phyloP scores from a whole-genome alignment of 2,888 invertebrate genomes.

The Sarcophaga caerulescens region DNA sequence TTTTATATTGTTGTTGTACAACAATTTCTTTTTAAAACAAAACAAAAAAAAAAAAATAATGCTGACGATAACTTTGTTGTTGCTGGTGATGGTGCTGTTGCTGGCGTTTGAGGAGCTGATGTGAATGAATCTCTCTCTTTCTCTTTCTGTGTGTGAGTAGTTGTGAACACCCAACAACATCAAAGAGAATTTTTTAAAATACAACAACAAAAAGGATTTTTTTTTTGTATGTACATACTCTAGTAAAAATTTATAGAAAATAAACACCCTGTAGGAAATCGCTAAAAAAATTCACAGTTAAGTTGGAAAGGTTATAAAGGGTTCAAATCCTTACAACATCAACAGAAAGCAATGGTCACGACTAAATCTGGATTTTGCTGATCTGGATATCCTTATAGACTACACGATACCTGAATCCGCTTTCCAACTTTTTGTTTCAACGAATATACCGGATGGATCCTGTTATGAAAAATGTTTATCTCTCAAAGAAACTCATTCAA shows the following conservation, averaged over 20 bases:
- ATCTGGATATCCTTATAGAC: too few relatives aligned
- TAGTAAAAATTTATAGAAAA: conserved; percentile 43
- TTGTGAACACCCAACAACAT: conserved; percentile 58
- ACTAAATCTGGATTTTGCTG: too few relatives aligned
- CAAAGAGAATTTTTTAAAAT: conserved; percentile 67
- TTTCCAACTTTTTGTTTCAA: too few relatives aligned
- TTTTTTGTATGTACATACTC: not conserved
- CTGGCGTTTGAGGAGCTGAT: conserved; percentile 33
- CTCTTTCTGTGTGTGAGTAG: not conserved
- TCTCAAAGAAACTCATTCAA: too few relatives aligned
- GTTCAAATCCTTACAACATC: too few relatives aligned
- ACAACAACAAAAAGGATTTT: conserved; percentile 25
- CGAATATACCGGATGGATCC: too few relatives aligned
- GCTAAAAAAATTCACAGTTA: not conserved
- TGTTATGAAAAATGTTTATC: too few relatives aligned
- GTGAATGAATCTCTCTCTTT: conserved; percentile 51
- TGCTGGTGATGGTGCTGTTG: conserved; percentile 42
- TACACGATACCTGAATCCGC: too few relatives aligned
- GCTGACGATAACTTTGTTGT: conserved; percentile 25
- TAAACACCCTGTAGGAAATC: conserved; percentile 29
- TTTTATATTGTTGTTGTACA: conserved; percentile 10
- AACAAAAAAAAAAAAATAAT: conserved; percentile 10
- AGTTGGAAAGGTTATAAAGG: too few relatives aligned
- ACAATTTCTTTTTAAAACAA: conserved; percentile 37
- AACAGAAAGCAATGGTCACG: too few relatives aligned